Evolutionary conservation across 2,888 invertebrate species (phyloP).

Genomic region (Archips xylosteana): DNA sequence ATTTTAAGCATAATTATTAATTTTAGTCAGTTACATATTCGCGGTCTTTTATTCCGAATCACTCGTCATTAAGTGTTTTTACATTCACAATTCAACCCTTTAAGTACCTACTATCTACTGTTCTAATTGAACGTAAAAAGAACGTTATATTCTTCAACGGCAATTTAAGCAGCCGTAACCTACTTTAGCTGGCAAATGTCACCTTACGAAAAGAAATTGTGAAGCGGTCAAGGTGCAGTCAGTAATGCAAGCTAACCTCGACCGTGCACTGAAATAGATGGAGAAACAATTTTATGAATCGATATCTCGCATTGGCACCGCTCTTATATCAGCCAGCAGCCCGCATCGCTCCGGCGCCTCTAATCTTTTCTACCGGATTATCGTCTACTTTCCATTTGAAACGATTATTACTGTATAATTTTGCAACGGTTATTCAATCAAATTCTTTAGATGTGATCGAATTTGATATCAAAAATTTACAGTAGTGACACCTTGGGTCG

Average conservation of each 20-base stretch:
- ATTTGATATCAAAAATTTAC: slow-evolving; percentile 12
- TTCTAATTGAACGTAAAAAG: too few species aligned
- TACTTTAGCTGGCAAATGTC: neutral
- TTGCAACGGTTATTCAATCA: neutral
- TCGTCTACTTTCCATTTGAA: neutral
- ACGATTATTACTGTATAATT: neutral
- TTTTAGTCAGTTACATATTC: too few species aligned
- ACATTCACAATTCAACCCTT: too few species aligned
- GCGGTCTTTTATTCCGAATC: too few species aligned
- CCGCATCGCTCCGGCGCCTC: slow-evolving; percentile 27
- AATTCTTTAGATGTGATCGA: neutral
- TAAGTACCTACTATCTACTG: too few species aligned
- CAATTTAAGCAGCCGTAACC: too few species aligned
- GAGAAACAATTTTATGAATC: slow-evolving; percentile 24
- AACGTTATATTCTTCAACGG: too few species aligned
- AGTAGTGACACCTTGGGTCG: slow-evolving; percentile 47
- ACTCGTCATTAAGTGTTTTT: too few species aligned
- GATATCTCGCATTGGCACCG: slow-evolving; percentile 24
- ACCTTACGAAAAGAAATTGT: neutral
- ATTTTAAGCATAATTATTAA: too few species aligned
- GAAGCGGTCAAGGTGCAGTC: neutral
- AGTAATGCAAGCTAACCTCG: slow-evolving; percentile 11
- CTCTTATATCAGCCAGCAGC: slow-evolving; percentile 31
- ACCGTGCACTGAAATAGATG: neutral
- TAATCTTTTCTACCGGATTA: slow-evolving; percentile 29